These are phyloP conservation scores for Tridacna crocea DNA, from an alignment of 2,888 invertebrate species.

Conservation along the genomic window DNA sequence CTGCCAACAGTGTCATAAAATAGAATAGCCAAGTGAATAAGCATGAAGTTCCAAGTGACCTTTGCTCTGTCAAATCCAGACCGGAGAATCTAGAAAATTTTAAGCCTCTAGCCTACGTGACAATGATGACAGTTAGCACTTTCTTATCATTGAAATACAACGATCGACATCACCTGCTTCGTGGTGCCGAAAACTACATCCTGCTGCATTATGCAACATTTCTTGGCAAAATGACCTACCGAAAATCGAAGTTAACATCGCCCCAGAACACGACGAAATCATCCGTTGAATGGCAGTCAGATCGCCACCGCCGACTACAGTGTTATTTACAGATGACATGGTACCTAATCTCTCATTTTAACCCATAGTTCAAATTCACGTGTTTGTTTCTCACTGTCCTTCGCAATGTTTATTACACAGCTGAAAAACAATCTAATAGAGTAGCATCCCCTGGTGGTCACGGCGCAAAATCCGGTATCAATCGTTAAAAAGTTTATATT, in stretches of 20 bases:
- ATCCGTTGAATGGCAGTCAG: slow-evolving; percentile 91
- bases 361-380: background rate
- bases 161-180: too few species aligned
- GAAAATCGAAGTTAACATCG: slow-evolving; percentile 93
- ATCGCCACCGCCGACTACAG: background rate
- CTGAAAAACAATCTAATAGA: background rate
- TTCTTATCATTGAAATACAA: too few species aligned
- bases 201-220: slow-evolving; percentile 6
- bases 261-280: slow-evolving; percentile 94
- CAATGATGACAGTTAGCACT: too few species aligned
- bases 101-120: too few species aligned
- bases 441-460: background rate
- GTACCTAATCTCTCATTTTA: background rate
- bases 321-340: slow-evolving; percentile 14
- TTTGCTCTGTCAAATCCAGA: too few species aligned
- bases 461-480: background rate
- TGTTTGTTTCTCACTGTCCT: background rate
- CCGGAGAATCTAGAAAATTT: too few species aligned
- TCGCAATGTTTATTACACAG: background rate
- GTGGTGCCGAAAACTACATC: too few species aligned
- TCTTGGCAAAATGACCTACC: slow-evolving; percentile 66
- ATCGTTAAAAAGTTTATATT: background rate
- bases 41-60: too few species aligned
- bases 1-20: too few species aligned
- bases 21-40: too few species aligned